A percentile compares a stretch with the other conserved stretches of the same genome.
Conservation (phyloP, 2,888 invertebrate genomes). For the Apamea anceps region DNA sequence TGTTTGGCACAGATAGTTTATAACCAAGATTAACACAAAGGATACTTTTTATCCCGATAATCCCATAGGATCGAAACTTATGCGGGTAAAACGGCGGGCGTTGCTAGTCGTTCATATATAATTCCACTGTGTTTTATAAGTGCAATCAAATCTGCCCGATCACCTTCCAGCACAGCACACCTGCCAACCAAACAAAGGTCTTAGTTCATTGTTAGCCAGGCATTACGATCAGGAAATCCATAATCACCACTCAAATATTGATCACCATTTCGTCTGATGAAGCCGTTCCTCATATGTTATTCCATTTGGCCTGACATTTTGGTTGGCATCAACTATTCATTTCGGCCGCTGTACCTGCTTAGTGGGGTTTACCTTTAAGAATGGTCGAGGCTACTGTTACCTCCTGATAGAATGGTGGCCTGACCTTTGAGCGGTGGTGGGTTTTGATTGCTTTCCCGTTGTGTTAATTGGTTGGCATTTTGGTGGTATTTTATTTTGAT, state of each 20-base stretch:
- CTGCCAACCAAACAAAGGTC: not conserved
- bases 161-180: not conserved
- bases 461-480: slow-evolving; percentile 52
- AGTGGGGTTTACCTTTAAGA: slow-evolving; percentile 70
- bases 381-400: slow-evolving; percentile 26
- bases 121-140: not conserved
- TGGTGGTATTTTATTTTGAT: slow-evolving; percentile 2
- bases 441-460: slow-evolving; percentile 43
- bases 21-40: no score
- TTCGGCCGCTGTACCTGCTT: slow-evolving; percentile 67
- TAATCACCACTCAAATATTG: slow-evolving; percentile 54
- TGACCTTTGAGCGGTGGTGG: slow-evolving; percentile 58
- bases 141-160: no score
- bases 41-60: no score
- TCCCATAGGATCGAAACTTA: no score
- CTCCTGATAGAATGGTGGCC: slow-evolving; percentile 25
- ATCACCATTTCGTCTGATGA: slow-evolving; percentile 61
- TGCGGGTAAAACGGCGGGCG: no score
- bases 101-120: no score
- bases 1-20: no score
- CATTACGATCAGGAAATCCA: slow-evolving; percentile 31
- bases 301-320: slow-evolving; percentile 88
- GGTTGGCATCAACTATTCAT: slow-evolving; percentile 79
- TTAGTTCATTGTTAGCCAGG: not conserved
- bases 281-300: slow-evolving; percentile 79